Base-by-base conservation (phyloP, 2,113 vertebrate species). In the Abramis brama region DNA sequence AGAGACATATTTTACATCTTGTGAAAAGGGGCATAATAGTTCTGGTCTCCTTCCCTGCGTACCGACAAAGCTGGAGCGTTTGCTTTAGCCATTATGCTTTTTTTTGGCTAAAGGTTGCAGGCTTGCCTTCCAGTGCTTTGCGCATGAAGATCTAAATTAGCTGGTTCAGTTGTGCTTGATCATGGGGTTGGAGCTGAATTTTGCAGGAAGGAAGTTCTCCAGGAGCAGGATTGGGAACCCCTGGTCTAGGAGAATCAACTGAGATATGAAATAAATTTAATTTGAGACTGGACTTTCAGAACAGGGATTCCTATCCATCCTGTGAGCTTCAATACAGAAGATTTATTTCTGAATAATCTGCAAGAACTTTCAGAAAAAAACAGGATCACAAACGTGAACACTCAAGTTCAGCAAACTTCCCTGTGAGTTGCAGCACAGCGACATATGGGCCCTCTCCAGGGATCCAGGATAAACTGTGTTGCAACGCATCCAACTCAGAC, bases 391-490 rank as follows among this genome's bases (percentile, higher is more conserved):
- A 68, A 47, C 19, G 2, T 27, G 13, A n/a, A 82, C 11, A 12
- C 88, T 70, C 43, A 82, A 78, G 33, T 75, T 55, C 57, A 66
- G 50, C 47, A 87, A 87, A 89, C 86, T 78, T 84, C 55, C 23
- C 62, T 78, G 86, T 17, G 45, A 74, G 62, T 62, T 70, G 71
- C 50, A 62, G 39, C 43, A 50, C 39, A 25, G 80, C 55, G 45
- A 84, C 86, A 89, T 89, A 89, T 86, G 88, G 86, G 39, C 47
- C 70, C 74, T 85, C 83, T 80, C 88, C 57, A 11, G 88, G 83
- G 83, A 89, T 86, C 88, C 82, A 82, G 70, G 79, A 86, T 87
- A 86, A 86, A 79, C 83, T 86, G 80, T 89, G 86, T 82, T 68
- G 73, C 85, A 75, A 64, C 68, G 68, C 86, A 78, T 79, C 85